Evolutionary conservation across 2,113 vertebrate genomes (phyloP).

Genomic region (Mellivora capensis): DNA sequence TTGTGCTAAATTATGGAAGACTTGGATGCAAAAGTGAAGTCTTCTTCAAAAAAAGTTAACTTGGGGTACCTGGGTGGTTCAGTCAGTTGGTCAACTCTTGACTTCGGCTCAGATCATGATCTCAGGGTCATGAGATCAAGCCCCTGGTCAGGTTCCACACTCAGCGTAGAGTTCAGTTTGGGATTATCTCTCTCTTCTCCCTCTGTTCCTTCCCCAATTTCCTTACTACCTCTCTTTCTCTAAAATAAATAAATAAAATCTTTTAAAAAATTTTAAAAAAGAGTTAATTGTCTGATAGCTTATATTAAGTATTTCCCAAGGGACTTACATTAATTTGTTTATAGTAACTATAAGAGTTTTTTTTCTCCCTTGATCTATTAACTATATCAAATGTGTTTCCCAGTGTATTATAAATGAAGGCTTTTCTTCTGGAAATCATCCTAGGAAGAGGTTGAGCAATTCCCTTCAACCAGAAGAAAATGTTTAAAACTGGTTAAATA

Average conservation of each 20-base stretch:
- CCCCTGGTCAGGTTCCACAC: not conserved
- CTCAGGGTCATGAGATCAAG: not conserved
- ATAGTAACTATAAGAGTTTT: not conserved
- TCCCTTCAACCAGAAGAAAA: not conserved
- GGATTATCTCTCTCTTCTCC: not conserved
- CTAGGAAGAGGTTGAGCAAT: not conserved
- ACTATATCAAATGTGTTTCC: not conserved
- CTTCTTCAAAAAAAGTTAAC: not conserved
- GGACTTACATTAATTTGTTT: not conserved
- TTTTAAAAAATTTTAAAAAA: not conserved
- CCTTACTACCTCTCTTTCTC: not conserved
- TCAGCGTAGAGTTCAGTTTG: not conserved
- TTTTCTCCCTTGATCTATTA: not conserved
- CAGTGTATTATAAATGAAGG: not conserved
- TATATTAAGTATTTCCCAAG: not conserved
- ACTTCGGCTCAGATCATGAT: not conserved
- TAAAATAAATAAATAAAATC: not conserved
- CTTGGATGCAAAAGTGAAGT: not conserved
- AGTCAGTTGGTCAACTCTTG: not conserved
- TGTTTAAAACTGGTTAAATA: not conserved
- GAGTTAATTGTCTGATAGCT: not conserved
- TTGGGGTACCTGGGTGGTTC: not conserved
- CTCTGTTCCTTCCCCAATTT: not conserved
- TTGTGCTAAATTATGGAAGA: not conserved
- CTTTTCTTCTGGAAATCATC: not conserved